phyloP scores from a whole-genome alignment of 2,888 invertebrate species.

The Mesorhabditis belari region DNA sequence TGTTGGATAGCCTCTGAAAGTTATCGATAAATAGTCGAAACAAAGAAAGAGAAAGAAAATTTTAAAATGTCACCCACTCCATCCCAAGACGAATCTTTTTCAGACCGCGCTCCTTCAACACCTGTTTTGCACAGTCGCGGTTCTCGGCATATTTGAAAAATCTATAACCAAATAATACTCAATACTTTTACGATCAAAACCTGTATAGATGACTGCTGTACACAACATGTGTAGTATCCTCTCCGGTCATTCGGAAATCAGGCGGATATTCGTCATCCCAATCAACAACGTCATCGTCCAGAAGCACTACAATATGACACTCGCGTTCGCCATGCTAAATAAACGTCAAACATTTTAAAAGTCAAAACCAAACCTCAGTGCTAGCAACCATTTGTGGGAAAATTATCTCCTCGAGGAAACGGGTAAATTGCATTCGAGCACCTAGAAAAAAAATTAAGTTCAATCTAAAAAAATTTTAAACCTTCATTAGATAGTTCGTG shows the following conservation, averaged over 20 bases:
- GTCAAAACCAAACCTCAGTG: slow-evolving; percentile 55
- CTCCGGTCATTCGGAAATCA: slow-evolving; percentile 78
- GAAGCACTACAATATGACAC: slow-evolving; percentile 88
- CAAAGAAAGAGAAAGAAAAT: no score
- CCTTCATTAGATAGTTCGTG: slow-evolving; percentile 98
- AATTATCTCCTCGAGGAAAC: slow-evolving; percentile 87
- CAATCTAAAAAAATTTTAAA: no score
- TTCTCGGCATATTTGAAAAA: slow-evolving; percentile 97
- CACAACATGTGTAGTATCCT: slow-evolving; percentile 81
- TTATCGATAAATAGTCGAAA: no score
- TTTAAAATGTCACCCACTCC: no score
- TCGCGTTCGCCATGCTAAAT: slow-evolving; percentile 82
- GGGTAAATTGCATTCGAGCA: slow-evolving; percentile 91
- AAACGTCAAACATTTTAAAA: not conserved
- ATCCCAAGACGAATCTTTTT: slow-evolving; percentile 98
- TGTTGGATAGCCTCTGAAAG: slow-evolving; percentile 95
- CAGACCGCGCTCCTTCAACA: slow-evolving; percentile 92
- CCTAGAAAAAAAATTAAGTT: no score
- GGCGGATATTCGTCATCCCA: slow-evolving; percentile 99
- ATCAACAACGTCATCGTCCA: slow-evolving; percentile 89
- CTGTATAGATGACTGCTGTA: slow-evolving; percentile 43
- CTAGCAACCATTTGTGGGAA: slow-evolving; percentile 85
- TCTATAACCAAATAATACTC: not conserved
- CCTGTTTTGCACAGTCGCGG: slow-evolving; percentile 95
- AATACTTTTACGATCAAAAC: not conserved